Percentiles rank a stretch among this genome's conserved stretches.
phyloP scores from a whole-genome alignment of 2,888 invertebrate genomes.

The Conchocele bisecta region DNA sequence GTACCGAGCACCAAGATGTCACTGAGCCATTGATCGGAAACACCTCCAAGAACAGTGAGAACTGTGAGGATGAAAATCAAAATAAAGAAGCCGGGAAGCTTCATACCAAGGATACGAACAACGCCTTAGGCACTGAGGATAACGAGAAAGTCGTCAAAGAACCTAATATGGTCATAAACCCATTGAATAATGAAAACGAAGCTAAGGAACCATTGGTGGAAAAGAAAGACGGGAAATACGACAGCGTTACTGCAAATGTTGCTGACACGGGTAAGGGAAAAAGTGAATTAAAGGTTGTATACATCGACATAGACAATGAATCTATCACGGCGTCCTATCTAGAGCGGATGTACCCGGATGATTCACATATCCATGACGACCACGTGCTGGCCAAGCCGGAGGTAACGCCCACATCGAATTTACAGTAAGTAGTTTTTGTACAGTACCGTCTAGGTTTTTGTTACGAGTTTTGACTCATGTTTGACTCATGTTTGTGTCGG shows the following conservation, averaged over 20 bases:
- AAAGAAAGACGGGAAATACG: neutral
- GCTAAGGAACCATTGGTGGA: neutral
- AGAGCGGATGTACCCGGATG: conserved; percentile 44
- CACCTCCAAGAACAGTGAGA: no score
- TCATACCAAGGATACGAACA: neutral
- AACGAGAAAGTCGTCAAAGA: conserved; percentile 1
- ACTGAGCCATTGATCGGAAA: no score
- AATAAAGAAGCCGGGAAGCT: no score
- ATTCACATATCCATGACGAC: conserved; percentile 49
- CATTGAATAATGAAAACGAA: neutral
- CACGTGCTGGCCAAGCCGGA: conserved; percentile 54
- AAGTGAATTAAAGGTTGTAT: no score
- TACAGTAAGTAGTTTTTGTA: conserved; percentile 43
- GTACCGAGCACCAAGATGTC: no score
- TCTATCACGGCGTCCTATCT: conserved; percentile 25
- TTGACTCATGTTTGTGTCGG: no score
- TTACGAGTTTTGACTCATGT: no score
- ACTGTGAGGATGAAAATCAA: no score
- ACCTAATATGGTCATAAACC: conserved; percentile 10
- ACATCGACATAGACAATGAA: conserved; percentile 13
- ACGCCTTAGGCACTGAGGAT: neutral
- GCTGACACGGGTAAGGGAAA: no score
- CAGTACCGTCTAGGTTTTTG: no score
- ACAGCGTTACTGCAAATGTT: neutral
- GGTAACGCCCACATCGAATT: conserved; percentile 21